These are phyloP conservation scores for Cyclura pinguis DNA, from an alignment of 2,797 vertebrate species.

Conservation along the genomic window DNA sequence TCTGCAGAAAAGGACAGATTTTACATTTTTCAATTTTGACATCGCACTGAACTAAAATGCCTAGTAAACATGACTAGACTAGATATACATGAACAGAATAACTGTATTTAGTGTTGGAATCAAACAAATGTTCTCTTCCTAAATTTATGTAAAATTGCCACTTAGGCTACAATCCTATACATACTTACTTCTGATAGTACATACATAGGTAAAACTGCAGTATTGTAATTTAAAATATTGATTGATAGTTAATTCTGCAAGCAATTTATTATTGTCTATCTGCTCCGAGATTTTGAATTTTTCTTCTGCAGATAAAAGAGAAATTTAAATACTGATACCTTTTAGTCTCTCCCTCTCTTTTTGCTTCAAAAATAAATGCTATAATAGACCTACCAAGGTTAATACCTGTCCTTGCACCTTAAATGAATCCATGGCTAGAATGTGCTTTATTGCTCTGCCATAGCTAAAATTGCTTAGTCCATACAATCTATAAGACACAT, in stretches of 20 bases:
- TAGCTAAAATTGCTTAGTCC: slow-evolving; percentile 80
- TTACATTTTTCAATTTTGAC: background rate
- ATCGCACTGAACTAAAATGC: background rate
- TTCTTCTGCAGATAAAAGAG: slow-evolving; percentile 54
- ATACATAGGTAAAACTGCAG: background rate
- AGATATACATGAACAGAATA: background rate
- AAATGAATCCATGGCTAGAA: slow-evolving; percentile 74
- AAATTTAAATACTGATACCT: slow-evolving; percentile 74
- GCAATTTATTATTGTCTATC: slow-evolving; percentile 68
- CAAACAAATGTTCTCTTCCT: background rate
- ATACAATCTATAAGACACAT: slow-evolving; percentile 72
- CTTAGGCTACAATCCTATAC: background rate
- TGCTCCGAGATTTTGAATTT: slow-evolving; percentile 67
- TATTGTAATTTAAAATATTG: slow-evolving; percentile 65
- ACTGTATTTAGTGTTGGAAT: background rate
- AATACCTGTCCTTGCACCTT: slow-evolving; percentile 80
- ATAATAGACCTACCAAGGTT: slow-evolving; percentile 79
- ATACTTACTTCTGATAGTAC: background rate
- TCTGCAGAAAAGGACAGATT: background rate
- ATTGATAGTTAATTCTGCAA: slow-evolving; percentile 59
- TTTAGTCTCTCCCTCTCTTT: slow-evolving; percentile 50
- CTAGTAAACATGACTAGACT: background rate
- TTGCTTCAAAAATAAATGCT: slow-evolving; percentile 71
- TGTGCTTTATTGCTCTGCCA: slow-evolving; percentile 79
- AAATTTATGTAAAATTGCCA: slow-evolving; percentile 24